Evolutionary conservation across 2,888 invertebrate species (phyloP).

Genomic region (Neria commutata): DNA sequence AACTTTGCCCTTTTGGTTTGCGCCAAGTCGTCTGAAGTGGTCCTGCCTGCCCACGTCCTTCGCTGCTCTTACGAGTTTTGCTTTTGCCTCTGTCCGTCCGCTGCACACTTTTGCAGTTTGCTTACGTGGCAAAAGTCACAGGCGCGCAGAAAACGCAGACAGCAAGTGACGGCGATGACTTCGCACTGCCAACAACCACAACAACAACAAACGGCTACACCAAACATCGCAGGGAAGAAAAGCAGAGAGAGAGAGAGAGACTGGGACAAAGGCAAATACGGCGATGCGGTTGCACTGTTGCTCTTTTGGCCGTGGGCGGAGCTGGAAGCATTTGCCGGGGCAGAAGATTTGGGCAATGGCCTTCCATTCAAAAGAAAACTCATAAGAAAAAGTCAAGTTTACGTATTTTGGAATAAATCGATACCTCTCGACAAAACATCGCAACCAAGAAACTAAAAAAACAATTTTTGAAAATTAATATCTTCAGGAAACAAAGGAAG

Average conservation of each 20-base stretch:
- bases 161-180: slow-evolving; percentile 18
- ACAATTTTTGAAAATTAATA: too few species aligned
- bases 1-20: too few species aligned
- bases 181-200: neutral
- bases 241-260: slow-evolving; percentile 40
- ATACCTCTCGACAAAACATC: too few species aligned
- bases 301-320: slow-evolving; percentile 4
- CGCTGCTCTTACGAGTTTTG: neutral
- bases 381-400: too few species aligned
- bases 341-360: slow-evolving; percentile 16
- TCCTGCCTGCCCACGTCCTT: neutral
- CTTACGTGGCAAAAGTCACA: slow-evolving; percentile 43
- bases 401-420: too few species aligned
- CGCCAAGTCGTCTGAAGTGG: neutral
- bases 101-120: too few species aligned
- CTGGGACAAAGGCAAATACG: neutral
- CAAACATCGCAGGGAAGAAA: slow-evolving; percentile 43
- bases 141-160: slow-evolving; percentile 39
- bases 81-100: too few species aligned
- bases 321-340: neutral
- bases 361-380: slow-evolving; percentile 16
- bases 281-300: slow-evolving; percentile 5
- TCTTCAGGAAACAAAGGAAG: too few species aligned
- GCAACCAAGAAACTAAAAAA: too few species aligned
- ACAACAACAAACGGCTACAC: neutral